Evolutionary conservation across 2,888 invertebrate genomes (phyloP), one percentile per base, ranked within the genome.

Genomic region (Terebella lapidaria): DNA sequence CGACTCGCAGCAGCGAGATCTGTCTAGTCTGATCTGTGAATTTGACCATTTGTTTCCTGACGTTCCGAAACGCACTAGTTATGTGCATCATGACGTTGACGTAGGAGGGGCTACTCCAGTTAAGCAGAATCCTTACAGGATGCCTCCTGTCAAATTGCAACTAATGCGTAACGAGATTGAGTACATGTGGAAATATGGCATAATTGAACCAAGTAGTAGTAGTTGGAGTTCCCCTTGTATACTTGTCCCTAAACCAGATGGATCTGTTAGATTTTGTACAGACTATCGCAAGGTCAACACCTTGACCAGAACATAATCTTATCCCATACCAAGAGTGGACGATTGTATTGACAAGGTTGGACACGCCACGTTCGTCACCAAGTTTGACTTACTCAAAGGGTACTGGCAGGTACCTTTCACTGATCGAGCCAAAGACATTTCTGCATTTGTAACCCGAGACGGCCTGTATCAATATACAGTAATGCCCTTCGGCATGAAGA

Each of bases 261-360:
- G n/a, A n/a, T n/a, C n/a, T n/a, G n/a, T 55, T 0, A 25, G 64
- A n/a, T 57, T 66, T 20, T 67, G 67, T 55, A 56, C 60, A 1
- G 66, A 67, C 47, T 64, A 62, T 28, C 1, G 67, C 2, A 20
- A 15, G 1, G 51, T 67, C 18, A 67, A 67, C 47, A 3, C 22
- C 3, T 45, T 55, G 3, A 67, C 66, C 3, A 24, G 24, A 0
- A 61, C 62, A 52, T 65, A 68, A 54, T 55, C 62, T 1, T 62
- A 64, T 28, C 66, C 62, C 1, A 27, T 68, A 10, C 67, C 65
- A 3, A 53, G 52, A 27, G 58, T 67, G 18, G 35, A 35, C 18
- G 10, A 35, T 18, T 18, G 10, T 15, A 35, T 35, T 18, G 35
- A 35, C 35, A 10, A 35, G 35, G 35, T 35, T 10, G 35, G 10